Conservation (phyloP, 2,113 vertebrate species). For the Ceyx cyanopectus region DNA sequence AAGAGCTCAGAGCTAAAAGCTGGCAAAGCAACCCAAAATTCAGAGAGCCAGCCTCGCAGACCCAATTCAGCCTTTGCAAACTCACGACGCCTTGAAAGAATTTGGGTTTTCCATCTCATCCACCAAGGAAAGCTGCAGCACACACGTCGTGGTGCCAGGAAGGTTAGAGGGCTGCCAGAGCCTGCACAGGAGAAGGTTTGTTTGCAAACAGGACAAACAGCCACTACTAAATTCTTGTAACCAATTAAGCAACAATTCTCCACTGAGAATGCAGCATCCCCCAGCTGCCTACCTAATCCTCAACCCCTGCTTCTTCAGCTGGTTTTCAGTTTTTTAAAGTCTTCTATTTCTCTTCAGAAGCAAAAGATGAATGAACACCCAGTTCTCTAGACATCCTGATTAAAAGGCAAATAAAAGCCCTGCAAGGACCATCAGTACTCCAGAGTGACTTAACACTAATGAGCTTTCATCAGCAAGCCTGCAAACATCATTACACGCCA, state of each 20-base stretch:
- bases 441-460: neutral
- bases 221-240: conserved; percentile 2
- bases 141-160: neutral
- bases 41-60: neutral
- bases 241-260: conserved; percentile 19
- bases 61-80: neutral
- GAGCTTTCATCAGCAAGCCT: neutral
- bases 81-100: accelerated
- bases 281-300: neutral
- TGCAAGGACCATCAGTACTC: neutral
- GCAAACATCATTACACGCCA: neutral
- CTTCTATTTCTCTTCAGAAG: neutral
- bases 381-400: neutral
- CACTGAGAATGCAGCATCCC: neutral
- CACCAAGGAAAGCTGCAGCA: neutral
- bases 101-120: neutral
- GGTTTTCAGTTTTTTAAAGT: neutral
- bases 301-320: neutral
- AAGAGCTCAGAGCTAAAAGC: neutral
- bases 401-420: neutral
- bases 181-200: conserved; percentile 5
- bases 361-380: neutral
- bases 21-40: neutral
- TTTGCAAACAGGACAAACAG: conserved; percentile 15
- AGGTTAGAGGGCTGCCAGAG: neutral